Percentiles rank a stretch among this genome's conserved stretches.
phyloP scores from a whole-genome alignment of 2,797 vertebrate genomes.

The Perodicticus potto region DNA sequence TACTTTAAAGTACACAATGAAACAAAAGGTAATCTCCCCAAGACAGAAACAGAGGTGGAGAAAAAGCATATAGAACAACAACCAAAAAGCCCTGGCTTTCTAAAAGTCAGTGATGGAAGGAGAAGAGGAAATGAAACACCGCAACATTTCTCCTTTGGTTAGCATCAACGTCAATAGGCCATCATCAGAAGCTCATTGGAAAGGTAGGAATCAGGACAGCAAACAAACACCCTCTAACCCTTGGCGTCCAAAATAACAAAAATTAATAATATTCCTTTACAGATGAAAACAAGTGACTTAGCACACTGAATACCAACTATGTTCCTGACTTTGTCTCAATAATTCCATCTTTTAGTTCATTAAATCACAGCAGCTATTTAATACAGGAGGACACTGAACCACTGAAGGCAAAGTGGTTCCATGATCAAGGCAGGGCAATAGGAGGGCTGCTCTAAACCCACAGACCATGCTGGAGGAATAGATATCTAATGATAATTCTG shows the following conservation, averaged over 20 bases:
- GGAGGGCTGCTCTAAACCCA: neutral
- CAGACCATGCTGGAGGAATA: neutral
- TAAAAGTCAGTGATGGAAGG: neutral
- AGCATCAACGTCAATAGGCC: neutral
- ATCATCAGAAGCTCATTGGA: neutral
- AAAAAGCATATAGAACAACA: neutral
- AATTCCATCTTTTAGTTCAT: conserved; percentile 8
- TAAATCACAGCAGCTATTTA: neutral
- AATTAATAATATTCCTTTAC: neutral
- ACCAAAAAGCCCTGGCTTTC: neutral
- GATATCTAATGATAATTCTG: neutral
- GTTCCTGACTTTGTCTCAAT: neutral
- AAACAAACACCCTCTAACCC: neutral
- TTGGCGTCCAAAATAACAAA: neutral
- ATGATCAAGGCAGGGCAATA: neutral
- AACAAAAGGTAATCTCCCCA: conserved; percentile 14
- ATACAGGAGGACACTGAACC: neutral
- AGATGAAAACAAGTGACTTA: neutral
- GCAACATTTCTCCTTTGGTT: neutral
- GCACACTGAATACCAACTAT: neutral
- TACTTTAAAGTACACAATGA: neutral
- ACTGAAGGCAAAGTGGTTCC: neutral
- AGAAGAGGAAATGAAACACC: neutral
- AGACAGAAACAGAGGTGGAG: neutral
- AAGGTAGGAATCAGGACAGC: neutral